phyloP scores from a whole-genome alignment of 2,113 vertebrate genomes.

The Percopsis transmontana region DNA sequence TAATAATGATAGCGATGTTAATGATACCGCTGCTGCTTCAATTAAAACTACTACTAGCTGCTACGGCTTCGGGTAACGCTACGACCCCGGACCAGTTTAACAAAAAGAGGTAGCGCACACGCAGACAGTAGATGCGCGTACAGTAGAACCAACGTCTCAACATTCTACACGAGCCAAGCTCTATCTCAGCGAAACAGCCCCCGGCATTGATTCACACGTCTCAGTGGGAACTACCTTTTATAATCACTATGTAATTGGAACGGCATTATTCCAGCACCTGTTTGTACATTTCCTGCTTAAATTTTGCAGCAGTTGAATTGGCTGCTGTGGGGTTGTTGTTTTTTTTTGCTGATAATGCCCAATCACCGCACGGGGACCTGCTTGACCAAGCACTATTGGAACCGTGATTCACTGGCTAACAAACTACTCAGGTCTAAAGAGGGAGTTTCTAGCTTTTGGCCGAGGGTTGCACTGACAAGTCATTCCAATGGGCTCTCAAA shows the following conservation, averaged over 20 bases:
- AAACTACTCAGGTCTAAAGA: conserved; percentile 30
- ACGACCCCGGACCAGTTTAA: conserved; percentile 40
- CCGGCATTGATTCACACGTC: conserved; percentile 58
- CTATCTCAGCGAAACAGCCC: conserved; percentile 42
- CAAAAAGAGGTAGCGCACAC: conserved; percentile 26
- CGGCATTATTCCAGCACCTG: conserved; percentile 38
- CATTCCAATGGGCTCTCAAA: conserved; percentile 59
- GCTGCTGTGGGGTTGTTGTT: neutral
- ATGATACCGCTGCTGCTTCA: conserved; percentile 67
- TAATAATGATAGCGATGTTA: conserved; percentile 72
- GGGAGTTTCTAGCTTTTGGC: conserved; percentile 44
- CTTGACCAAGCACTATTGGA: conserved; percentile 68
- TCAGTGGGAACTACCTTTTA: conserved; percentile 50
- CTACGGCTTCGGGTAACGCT: conserved; percentile 26
- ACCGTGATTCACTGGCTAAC: conserved; percentile 56
- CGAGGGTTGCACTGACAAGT: conserved; percentile 30
- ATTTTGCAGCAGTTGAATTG: conserved; percentile 57
- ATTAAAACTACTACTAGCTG: conserved; percentile 67
- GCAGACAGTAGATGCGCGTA: neutral
- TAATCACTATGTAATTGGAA: conserved; percentile 20
- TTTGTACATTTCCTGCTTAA: conserved; percentile 68
- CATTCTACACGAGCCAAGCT: neutral
- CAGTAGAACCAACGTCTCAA: too few relatives aligned
- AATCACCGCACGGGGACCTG: conserved; percentile 44
- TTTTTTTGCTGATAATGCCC: conserved; percentile 66